Conservation (phyloP, 2,797 vertebrate species). For the Siniperca obscura region DNA sequence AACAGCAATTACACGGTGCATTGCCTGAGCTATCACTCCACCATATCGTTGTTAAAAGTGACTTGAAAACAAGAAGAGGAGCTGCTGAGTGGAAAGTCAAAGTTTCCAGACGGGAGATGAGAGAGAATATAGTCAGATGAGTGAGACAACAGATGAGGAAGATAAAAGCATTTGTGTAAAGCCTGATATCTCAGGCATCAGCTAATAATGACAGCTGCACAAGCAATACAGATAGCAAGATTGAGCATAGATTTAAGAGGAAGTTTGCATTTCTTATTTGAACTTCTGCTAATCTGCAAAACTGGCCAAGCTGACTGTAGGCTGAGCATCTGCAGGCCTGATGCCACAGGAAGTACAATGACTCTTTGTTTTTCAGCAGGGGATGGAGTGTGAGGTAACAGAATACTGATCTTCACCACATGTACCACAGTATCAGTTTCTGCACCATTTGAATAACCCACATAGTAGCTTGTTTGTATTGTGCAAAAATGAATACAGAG, state of each 20-base stretch:
- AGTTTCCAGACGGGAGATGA: conserved; percentile 42
- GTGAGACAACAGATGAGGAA: conserved; percentile 29
- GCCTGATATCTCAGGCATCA: conserved; percentile 46
- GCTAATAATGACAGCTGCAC: conserved; percentile 60
- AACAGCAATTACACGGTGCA: conserved; percentile 63
- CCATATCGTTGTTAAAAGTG: conserved; percentile 42
- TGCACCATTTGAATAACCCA: conserved; percentile 11
- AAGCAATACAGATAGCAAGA: conserved; percentile 59
- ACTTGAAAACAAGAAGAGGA: conserved; percentile 58
- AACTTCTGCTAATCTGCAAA: conserved; percentile 67
- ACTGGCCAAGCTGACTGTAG: conserved; percentile 42
- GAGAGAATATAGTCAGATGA: conserved; percentile 33
- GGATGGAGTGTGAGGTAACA: conserved; percentile 16
- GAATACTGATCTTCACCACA: conserved; percentile 29
- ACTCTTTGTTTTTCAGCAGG: conserved; percentile 36
- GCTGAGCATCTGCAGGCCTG: conserved; percentile 51
- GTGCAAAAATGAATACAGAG: conserved; percentile 15
- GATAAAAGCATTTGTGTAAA: conserved; percentile 58
- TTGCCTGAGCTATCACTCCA: conserved; percentile 54
- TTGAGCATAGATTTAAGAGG: conserved; percentile 48
- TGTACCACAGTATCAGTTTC: conserved; percentile 8
- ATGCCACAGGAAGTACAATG: conserved; percentile 49
- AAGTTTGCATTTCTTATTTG: conserved; percentile 63
- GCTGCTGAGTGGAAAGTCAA: conserved; percentile 33
- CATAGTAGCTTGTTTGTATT: conserved; percentile 23